These are phyloP conservation scores for Deroplatys truncata DNA, from an alignment of 2,888 invertebrate genomes.

Conservation along the genomic window DNA sequence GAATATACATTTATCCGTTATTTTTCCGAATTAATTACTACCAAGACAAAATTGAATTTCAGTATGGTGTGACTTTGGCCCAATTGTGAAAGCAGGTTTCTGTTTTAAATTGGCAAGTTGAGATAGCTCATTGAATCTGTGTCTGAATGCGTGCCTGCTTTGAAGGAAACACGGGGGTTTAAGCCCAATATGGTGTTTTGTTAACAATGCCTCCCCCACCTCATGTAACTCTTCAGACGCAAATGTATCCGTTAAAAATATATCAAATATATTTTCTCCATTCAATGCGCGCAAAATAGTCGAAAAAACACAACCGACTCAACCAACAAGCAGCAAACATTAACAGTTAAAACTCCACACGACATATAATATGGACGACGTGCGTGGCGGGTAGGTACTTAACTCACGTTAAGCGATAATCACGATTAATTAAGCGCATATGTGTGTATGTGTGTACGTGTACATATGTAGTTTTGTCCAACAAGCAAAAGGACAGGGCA, in stretches of 20 bases:
- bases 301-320: constrained; percentile 21
- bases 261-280: constrained; percentile 13
- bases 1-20: too few species aligned
- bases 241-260: constrained; percentile 19
- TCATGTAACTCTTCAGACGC: not conserved
- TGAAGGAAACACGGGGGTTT: not conserved
- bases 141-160: not conserved
- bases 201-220: not conserved
- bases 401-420: not conserved
- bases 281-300: constrained; percentile 23
- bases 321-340: constrained; percentile 24
- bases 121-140: too few species aligned
- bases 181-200: not conserved
- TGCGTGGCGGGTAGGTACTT: constrained; percentile 7
- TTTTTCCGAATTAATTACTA: too few species aligned
- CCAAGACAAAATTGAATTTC: too few species aligned
- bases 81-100: too few species aligned
- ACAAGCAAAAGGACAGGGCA: not conserved
- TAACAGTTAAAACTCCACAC: constrained; percentile 21
- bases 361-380: constrained; percentile 15
- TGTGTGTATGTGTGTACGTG: not conserved
- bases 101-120: too few species aligned
- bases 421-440: not conserved
- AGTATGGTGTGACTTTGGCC: too few species aligned
- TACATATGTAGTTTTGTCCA: not conserved